Conservation (phyloP, 2,113 vertebrate species). For the Excalfactoria chinensis region DNA sequence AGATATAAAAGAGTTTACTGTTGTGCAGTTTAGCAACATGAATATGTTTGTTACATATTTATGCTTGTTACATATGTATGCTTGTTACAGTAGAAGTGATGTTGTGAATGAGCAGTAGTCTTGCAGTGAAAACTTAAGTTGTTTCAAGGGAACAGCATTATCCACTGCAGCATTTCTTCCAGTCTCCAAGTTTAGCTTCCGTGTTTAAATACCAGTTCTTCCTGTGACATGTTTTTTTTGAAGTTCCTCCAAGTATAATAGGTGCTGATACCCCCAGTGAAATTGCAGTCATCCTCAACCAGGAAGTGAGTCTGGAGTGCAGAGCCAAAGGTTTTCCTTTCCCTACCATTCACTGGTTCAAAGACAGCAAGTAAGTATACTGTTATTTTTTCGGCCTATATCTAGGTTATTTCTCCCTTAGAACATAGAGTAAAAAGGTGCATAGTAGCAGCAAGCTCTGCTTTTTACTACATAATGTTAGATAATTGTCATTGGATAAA, state of each 20-base stretch:
- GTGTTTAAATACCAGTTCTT: neutral
- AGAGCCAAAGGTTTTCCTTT: constrained; percentile 88
- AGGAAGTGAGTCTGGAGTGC: constrained; percentile 86
- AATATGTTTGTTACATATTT: too few species aligned
- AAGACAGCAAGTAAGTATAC: constrained; percentile 91
- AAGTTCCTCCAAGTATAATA: constrained; percentile 90
- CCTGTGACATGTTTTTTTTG: constrained; percentile 20
- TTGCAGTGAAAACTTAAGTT: neutral
- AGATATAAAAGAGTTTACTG: neutral
- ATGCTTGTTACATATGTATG: too few species aligned
- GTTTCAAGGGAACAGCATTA: neutral
- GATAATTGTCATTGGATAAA: neutral
- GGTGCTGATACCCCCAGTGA: constrained; percentile 75
- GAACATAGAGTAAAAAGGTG: neutral
- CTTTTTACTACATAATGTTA: neutral
- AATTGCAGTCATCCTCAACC: constrained; percentile 83
- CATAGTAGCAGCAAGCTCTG: neutral
- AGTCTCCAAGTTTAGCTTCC: neutral
- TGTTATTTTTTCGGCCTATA: neutral
- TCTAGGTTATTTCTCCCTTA: neutral
- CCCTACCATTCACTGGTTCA: constrained; percentile 93
- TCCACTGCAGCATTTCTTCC: neutral
- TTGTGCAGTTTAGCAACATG: neutral
- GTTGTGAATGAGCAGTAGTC: neutral
- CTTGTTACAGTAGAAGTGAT: neutral